Base-by-base conservation (phyloP, 2,797 vertebrate genomes). In the Melanotaenia parkinsoni region DNA sequence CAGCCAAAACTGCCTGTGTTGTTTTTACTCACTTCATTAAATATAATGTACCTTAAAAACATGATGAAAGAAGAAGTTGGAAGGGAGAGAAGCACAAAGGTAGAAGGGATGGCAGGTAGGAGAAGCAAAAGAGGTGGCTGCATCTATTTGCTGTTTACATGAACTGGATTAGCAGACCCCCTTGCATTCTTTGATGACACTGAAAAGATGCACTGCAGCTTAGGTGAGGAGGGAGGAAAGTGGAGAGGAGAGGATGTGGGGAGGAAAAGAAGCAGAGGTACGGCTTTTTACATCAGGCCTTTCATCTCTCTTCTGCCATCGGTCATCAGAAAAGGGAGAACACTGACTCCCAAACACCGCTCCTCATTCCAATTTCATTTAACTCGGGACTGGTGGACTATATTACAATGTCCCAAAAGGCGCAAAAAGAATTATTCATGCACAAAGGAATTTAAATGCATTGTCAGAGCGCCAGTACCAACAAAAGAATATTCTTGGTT, bases 291-390 rank as follows among this genome's bases (percentile, higher is more conserved):
- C 78, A 89, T 89, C 67, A 77, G 69, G 66, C 68, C 84, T 91
- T 92, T 88, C 89, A 88, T 91, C 84, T 90, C 66, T 66, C 80
- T 80, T 69, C 78, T 74, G 84, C 85, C 83, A 90, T 86, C 77
- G 74, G 84, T 89, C 88, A 91, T 89, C 85, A 85, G 84, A 91
- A 91, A 88, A 60, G 47, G 60, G 82, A 88, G 82, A 91, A 86
- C 75, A 57, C 61, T 3, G 58, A 85, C 77, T 85, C 63, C 79
- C 67, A 66, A 86, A 81, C 76, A 63, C 50, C 8, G 40, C 10
- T 5, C 69, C 81, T 63, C 51, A 56, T 80, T 90, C 82, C 85
- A 86, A 70, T 87, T 82, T 66, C 79, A 78, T 88, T 88, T 76
- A 84, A 77, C 77, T 70, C 64, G 45, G 53, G 71, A 78, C 73